Percentiles rank a stretch among this genome's conserved stretches.
These are phyloP conservation scores for Aldrovandia affinis DNA, from an alignment of 2,797 vertebrate species.

Conservation along the genomic window DNA sequence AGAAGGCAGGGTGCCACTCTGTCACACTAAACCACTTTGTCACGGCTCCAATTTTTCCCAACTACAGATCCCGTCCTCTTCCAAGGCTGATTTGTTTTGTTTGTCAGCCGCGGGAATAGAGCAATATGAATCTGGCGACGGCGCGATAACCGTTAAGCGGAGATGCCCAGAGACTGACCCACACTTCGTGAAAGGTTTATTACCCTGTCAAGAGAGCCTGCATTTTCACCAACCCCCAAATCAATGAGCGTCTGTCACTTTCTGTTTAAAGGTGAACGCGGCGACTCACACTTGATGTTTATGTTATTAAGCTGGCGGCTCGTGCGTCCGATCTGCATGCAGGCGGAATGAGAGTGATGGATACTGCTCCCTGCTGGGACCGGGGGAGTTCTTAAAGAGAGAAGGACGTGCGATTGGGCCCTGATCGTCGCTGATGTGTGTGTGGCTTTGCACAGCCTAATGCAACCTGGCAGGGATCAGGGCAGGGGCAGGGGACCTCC, in stretches of 20 bases:
- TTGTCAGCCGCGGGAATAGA: background rate
- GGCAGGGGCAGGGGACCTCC: background rate
- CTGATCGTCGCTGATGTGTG: background rate
- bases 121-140: background rate
- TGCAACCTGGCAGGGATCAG: background rate
- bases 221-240: background rate
- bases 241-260: background rate
- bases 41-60: background rate
- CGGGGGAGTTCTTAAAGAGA: background rate
- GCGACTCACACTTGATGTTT: background rate
- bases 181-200: background rate
- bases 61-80: background rate
- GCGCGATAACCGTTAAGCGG: background rate
- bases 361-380: background rate
- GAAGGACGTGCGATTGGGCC: background rate
- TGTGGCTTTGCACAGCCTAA: conserved; percentile 1
- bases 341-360: background rate
- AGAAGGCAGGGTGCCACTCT: too few species aligned
- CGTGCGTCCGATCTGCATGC: background rate
- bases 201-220: background rate
- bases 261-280: background rate
- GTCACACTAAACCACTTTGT: background rate
- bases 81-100: background rate
- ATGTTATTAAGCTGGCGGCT: background rate
- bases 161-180: background rate